Evolutionary conservation across 2,113 vertebrate species (phyloP), one percentile per base, ranked within the genome.

Genomic region (Nymphicus hollandicus): DNA sequence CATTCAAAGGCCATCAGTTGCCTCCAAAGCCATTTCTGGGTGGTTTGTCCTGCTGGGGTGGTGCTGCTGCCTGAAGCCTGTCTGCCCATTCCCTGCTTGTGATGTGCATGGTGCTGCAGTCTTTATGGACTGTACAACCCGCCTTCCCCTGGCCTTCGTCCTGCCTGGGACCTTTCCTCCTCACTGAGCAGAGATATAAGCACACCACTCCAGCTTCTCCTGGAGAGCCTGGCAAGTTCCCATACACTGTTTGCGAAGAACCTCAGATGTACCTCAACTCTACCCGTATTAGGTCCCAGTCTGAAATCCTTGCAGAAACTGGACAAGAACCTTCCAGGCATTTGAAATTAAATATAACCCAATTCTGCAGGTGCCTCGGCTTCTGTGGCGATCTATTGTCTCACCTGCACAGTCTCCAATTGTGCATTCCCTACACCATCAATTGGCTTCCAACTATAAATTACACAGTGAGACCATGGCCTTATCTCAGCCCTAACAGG

Each of bases 351-450:
- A 90, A 76, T 61, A 72, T 17, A 91, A 77, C 20, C 47, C 52
- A 60, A 60, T 29, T 72, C 50, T 17, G 17, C 58, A 82, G 79
- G 71, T 72, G 25, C 55, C 66, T 76, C 39, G 17, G 31, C 29
- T 91, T 87, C 85, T 82, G 63, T 3, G 2, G 35, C 41, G 20
- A 85, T 63, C 81, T 64, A 58, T 64, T 74, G 27, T 78, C 81
- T 73, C 9, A 1, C 72, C 29, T 0, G 1, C 35, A n/a, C 0
- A 0, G 61, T n/a, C 50, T 84, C 88, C 70, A 71, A 41, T 44
- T 47, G 3, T 37, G 66, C 31, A 23, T 70, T 81, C 60, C 60
- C 76, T 22, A 2, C 17, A 9, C 41, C 52, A 61, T 64, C 8
- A 2, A 77, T 86, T 6, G 11, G 15, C 44, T 50, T 73, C 70